Percentiles rank a stretch among this genome's conserved stretches.
phyloP scores from a whole-genome alignment of 2,113 vertebrate species.

The Bubo bubo region DNA sequence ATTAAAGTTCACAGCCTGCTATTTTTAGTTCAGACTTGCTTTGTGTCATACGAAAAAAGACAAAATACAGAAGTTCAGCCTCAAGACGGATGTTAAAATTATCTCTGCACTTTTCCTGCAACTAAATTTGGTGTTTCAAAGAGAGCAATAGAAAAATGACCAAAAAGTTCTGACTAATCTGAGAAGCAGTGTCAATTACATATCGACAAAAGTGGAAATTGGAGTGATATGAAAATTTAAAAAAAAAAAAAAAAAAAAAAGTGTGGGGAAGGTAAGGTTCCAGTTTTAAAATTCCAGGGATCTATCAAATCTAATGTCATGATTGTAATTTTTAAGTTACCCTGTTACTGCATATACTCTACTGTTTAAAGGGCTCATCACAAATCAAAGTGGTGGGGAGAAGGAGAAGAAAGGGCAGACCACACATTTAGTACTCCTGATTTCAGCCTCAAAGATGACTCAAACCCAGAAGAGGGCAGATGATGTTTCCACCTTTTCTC shows the following conservation, averaged over 20 bases:
- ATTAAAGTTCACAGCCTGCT: background rate
- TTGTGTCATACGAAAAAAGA: slow-evolving; percentile 33
- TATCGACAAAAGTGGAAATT: background rate
- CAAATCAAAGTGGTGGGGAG: background rate
- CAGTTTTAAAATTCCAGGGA: background rate
- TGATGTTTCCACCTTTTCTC: background rate
- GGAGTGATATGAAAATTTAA: background rate
- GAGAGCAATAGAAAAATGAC: slow-evolving; percentile 29
- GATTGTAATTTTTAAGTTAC: background rate
- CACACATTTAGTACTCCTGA: no score
- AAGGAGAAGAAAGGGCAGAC: background rate
- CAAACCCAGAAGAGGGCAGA: background rate
- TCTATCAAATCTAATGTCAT: background rate
- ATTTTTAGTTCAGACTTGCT: slow-evolving; percentile 64
- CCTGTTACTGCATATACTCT: background rate
- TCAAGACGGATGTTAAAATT: slow-evolving; percentile 63
- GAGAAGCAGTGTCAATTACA: background rate
- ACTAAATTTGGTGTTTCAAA: slow-evolving; percentile 56
- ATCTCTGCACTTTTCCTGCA: slow-evolving; percentile 6
- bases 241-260: background rate
- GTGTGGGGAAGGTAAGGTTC: background rate
- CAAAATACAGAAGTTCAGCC: slow-evolving; percentile 13
- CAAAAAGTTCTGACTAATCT: background rate
- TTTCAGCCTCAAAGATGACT: background rate
- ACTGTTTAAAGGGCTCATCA: background rate